Conservation (phyloP, 2,113 vertebrate genomes). For the Pollimyrus isidori region DNA sequence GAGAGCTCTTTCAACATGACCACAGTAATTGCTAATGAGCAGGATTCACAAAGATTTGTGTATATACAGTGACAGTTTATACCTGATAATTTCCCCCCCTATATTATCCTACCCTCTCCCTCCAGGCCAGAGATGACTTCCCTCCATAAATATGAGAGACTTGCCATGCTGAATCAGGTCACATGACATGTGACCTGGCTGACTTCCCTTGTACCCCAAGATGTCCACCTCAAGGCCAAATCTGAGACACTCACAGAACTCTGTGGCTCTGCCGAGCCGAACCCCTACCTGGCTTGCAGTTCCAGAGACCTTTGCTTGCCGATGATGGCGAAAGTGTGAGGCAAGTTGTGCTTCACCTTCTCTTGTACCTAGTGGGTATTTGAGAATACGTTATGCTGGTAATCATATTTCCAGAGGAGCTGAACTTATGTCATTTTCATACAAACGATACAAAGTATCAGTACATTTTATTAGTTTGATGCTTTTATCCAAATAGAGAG, state of each 20-base stretch:
- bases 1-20: not conserved
- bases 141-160: not conserved
- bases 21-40: not conserved
- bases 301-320: slow-evolving; percentile 85
- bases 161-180: not conserved
- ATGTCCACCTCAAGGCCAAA: not conserved
- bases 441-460: not conserved
- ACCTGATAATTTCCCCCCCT: not conserved
- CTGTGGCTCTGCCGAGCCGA: not conserved
- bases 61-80: not conserved
- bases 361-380: slow-evolving; percentile 74
- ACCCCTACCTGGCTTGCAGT: slow-evolving; percentile 78
- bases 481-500: not conserved
- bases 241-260: not conserved
- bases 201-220: not conserved
- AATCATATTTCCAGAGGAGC: not conserved
- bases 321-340: slow-evolving; percentile 75
- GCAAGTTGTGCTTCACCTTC: slow-evolving; percentile 72
- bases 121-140: not conserved
- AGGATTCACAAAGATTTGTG: not conserved
- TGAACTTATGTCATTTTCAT: not conserved
- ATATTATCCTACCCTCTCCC: not conserved
- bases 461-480: not conserved
- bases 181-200: not conserved
- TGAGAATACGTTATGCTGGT: not conserved